These are phyloP conservation scores for Drosophila ercepeae DNA, from an alignment of 1,140 invertebrate species.

Conservation along the genomic window DNA sequence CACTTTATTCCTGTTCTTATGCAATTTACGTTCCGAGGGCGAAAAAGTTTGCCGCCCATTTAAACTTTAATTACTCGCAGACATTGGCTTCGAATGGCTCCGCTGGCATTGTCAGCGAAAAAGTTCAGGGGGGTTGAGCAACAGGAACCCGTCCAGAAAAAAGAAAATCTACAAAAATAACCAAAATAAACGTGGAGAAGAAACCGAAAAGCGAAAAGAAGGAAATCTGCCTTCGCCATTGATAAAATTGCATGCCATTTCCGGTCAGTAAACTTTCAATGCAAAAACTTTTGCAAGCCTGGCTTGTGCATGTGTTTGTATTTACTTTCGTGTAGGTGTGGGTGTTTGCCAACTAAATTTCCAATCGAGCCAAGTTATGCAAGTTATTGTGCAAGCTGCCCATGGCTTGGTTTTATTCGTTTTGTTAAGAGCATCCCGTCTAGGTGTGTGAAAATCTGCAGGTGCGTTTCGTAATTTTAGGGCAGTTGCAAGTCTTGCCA, in stretches of 20 bases:
- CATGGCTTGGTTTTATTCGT: neutral
- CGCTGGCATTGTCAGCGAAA: conserved; percentile 29
- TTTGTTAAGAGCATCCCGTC: neutral
- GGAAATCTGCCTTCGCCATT: conserved; percentile 37
- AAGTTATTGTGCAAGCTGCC: conserved; percentile 42
- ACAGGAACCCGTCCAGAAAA: neutral
- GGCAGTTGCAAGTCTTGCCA: neutral
- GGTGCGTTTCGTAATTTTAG: conserved; percentile 3
- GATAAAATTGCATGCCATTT: conserved; percentile 79
- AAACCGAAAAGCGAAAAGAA: neutral
- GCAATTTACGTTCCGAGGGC: conserved; percentile 52
- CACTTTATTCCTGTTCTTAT: conserved; percentile 44
- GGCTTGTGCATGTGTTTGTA: neutral
- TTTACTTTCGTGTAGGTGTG: neutral
- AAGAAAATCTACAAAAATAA: neutral
- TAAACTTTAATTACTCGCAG: conserved; percentile 70
- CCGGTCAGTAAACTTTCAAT: conserved; percentile 76
- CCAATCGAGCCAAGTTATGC: conserved; percentile 53
- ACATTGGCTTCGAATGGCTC: conserved; percentile 42
- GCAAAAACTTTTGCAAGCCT: conserved; percentile 43
- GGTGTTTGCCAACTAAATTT: conserved; percentile 46
- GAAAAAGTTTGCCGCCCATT: conserved; percentile 57
- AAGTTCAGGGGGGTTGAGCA: neutral
- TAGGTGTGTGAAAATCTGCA: neutral
- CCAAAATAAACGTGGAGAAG: neutral